Conservation (phyloP, 2,113 vertebrate genomes). For the Microcebus jonahi region DNA sequence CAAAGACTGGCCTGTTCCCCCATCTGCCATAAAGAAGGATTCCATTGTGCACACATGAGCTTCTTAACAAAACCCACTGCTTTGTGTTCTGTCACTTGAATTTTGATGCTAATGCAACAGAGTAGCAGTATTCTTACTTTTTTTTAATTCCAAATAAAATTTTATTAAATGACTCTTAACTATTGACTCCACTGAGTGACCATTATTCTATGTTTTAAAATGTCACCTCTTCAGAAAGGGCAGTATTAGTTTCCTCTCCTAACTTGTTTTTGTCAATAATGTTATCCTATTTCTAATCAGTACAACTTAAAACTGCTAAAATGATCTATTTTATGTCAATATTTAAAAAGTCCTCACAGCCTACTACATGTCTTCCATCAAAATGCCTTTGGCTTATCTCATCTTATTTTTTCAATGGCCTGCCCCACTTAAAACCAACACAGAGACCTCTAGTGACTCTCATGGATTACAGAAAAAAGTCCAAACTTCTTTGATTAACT, state of each 20-base stretch:
- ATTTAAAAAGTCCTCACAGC: background rate
- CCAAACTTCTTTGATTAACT: background rate
- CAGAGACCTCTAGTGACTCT: background rate
- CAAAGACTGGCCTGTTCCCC: background rate
- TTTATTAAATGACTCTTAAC: background rate
- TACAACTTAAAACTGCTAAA: background rate
- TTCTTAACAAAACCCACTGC: slow-evolving; percentile 12
- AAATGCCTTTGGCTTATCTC: background rate
- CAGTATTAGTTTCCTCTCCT: background rate
- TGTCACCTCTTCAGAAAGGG: background rate
- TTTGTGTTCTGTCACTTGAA: slow-evolving; percentile 31
- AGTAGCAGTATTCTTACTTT: background rate
- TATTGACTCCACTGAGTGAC: background rate
- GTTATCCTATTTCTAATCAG: background rate
- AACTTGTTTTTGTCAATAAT: background rate
- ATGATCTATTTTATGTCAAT: background rate
- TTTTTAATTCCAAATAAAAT: background rate
- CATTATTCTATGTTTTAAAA: background rate
- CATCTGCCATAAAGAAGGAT: background rate
- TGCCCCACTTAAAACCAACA: background rate
- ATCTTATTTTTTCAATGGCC: background rate
- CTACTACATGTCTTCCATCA: background rate
- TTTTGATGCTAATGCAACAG: background rate
- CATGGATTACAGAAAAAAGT: background rate
- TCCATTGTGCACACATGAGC: background rate